Evolutionary conservation across 2,888 invertebrate species (phyloP), one percentile per base, ranked within the genome.

Genomic region (Agonopterix alstromeriana): DNA sequence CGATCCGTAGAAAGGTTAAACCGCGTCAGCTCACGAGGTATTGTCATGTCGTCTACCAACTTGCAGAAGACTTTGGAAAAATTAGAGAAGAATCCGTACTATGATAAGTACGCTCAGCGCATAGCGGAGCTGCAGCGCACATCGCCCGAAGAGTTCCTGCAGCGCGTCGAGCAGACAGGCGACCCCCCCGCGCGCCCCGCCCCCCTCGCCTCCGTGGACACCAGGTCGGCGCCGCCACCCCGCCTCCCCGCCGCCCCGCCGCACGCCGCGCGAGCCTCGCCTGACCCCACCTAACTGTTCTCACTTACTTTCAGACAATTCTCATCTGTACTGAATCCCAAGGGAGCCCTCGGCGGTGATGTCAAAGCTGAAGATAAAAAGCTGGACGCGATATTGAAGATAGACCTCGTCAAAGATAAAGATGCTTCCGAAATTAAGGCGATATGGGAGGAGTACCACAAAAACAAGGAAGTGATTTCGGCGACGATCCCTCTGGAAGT

Each of bases 391-490:
- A 91, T 96, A 49, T 94, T 97, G 90, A 96, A 95, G 82, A 57
- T 93, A 36, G 95, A 96, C 10, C 83, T 96, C 50, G 90, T 97
- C 0, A 73, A 88, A 58, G 92, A 94, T 61, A 95, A 95, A 76
- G 85, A 82, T 50, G 88, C 91, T 10, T 90, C 92, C 35, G 96
- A 96, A 74, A 93, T 97, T 36, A 84, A 90, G 58, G 67, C 82
- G 46, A 95, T 97, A 56, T 97, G 97, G 97, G 89, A 92, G 47
- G 91, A 94, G 63, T 96, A 96, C 74, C 95, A 96, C 67, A 92
- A 92, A 55, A 89, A 91, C 7, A 95, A 95, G 74, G 93, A 94
- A 64, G 93, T 92, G 10, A 92, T 97, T 60, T 92, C 93, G 8
- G 96, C 95, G 0, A 91, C 91, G 0, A 91, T 97, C 53, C 92